Evolutionary conservation across 2,113 vertebrate genomes (phyloP).

Genomic region (Urocitellus parryii): DNA sequence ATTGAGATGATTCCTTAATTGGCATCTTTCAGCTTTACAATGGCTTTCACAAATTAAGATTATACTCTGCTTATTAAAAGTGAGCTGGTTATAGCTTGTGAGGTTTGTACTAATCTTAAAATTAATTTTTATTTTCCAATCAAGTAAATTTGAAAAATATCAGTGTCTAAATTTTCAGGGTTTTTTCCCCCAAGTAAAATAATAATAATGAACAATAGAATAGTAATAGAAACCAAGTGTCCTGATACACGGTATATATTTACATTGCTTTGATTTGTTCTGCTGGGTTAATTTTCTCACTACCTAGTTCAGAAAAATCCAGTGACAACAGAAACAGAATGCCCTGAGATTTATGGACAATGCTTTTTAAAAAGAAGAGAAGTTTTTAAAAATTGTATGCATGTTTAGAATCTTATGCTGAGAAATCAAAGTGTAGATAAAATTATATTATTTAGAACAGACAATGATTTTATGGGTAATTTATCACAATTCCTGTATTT

Average conservation of each 20-base stretch:
- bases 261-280: slow-evolving; percentile 9
- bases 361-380: background rate
- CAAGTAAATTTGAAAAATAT: slow-evolving; percentile 50
- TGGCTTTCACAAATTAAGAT: slow-evolving; percentile 70
- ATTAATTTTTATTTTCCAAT: slow-evolving; percentile 56
- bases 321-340: background rate
- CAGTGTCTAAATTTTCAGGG: slow-evolving; percentile 49
- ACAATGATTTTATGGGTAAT: background rate
- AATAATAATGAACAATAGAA: slow-evolving; percentile 43
- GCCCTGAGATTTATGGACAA: background rate
- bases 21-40: slow-evolving; percentile 2
- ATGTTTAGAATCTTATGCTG: background rate
- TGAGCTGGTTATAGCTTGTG: slow-evolving; percentile 29
- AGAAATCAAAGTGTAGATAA: background rate
- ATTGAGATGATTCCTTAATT: slow-evolving; percentile 49
- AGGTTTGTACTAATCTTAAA: slow-evolving; percentile 74
- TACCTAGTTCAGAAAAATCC: background rate
- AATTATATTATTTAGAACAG: background rate
- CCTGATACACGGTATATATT: background rate
- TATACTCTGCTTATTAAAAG: slow-evolving; percentile 63
- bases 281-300: background rate
- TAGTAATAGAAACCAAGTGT: slow-evolving; percentile 59
- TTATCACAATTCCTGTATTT: background rate
- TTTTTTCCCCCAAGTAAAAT: slow-evolving; percentile 54
- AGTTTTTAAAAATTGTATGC: background rate